Conservation (phyloP, 2,113 vertebrate genomes). For the Hyaena hyaena region DNA sequence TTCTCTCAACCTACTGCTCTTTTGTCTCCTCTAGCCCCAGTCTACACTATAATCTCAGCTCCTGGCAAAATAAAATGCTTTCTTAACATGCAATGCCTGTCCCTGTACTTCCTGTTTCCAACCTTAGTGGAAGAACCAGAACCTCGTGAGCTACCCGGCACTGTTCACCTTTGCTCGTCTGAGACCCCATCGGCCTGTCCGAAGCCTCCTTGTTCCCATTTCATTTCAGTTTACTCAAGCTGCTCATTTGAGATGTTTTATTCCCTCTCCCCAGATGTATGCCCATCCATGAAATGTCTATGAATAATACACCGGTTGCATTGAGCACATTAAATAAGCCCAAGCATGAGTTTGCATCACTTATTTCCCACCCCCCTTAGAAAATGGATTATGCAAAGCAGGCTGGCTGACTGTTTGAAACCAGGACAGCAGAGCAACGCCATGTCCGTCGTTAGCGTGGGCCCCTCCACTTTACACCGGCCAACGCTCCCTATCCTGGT, state of each 20-base stretch:
- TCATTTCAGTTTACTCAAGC: background rate
- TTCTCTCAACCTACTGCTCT: background rate
- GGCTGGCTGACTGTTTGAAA: background rate
- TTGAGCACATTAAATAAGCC: background rate
- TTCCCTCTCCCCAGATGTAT: background rate
- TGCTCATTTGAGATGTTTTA: background rate
- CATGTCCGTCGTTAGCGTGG: background rate
- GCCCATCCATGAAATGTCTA: background rate
- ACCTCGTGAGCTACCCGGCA: background rate
- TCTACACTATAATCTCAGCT: background rate
- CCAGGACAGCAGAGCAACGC: background rate
- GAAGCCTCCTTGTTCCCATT: background rate
- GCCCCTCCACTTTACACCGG: background rate
- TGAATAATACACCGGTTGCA: slow-evolving; percentile 27
- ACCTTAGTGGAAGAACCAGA: background rate
- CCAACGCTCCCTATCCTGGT: background rate
- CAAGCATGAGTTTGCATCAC: slow-evolving; percentile 17
- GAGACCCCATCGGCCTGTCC: background rate
- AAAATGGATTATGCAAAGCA: background rate
- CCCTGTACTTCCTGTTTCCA: background rate
- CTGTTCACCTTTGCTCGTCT: background rate
- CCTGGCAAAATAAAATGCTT: background rate
- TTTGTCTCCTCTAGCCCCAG: background rate
- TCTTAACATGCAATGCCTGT: background rate
- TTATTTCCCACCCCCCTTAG: background rate